These are phyloP conservation scores for Carassius carassius DNA, from an alignment of 2,113 vertebrate genomes.

Conservation along the genomic window DNA sequence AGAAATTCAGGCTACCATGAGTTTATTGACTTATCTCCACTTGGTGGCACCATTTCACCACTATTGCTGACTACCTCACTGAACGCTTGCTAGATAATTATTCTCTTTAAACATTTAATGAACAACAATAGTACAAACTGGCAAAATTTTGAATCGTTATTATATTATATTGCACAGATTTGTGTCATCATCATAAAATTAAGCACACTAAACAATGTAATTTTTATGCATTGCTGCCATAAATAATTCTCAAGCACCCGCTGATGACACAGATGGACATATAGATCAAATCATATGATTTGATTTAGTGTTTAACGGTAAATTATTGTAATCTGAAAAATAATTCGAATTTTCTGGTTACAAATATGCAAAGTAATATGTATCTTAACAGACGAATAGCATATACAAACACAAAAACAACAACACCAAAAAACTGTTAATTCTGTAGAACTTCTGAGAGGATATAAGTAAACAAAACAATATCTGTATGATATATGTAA, in stretches of 20 bases:
- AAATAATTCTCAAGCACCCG: not conserved
- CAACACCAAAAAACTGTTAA: not conserved
- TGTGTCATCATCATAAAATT: not conserved
- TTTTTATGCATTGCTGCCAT: not conserved
- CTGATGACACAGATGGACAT: not conserved
- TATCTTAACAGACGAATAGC: not conserved
- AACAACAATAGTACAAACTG: not conserved
- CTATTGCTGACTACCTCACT: slow-evolving; percentile 24
- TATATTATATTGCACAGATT: not conserved
- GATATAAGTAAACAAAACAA: not conserved
- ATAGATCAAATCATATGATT: not conserved
- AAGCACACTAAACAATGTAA: not conserved
- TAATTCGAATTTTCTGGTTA: no score
- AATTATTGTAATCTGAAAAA: not conserved
- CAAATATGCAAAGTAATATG: not conserved
- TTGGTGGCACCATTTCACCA: slow-evolving; percentile 72
- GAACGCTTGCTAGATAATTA: not conserved
- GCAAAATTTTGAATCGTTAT: not conserved
- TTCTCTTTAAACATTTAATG: not conserved
- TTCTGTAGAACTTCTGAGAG: not conserved
- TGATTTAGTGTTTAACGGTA: not conserved
- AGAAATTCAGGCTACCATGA: not conserved
- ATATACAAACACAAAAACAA: not conserved
- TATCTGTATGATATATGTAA: not conserved
- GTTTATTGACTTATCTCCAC: slow-evolving; percentile 49